phyloP scores from a whole-genome alignment of 2,797 vertebrate genomes.

The Periophthalmus magnuspinnatus region DNA sequence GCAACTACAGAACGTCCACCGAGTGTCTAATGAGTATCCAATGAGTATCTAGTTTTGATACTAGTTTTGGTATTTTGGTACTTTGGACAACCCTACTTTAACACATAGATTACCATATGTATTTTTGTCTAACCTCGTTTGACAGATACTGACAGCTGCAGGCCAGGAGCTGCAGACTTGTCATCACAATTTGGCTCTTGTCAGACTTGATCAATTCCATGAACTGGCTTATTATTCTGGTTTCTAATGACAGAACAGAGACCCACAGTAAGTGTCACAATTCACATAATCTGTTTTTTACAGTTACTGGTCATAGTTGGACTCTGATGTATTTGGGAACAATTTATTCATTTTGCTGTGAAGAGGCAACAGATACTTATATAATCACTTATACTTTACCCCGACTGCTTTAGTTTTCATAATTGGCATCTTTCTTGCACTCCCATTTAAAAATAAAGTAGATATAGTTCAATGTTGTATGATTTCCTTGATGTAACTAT shows the following conservation, averaged over 20 bases:
- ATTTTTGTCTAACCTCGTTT: neutral
- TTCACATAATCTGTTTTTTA: neutral
- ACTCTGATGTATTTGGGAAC: neutral
- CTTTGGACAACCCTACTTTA: neutral
- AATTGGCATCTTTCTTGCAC: neutral
- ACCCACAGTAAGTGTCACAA: neutral
- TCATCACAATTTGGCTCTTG: neutral
- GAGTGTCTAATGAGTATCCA: too few species aligned
- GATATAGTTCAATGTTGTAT: neutral
- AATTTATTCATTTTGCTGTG: neutral
- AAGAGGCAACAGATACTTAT: neutral
- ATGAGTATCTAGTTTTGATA: neutral
- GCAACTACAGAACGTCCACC: too few species aligned
- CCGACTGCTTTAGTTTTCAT: neutral
- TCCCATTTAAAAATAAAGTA: neutral
- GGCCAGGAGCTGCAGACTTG: neutral
- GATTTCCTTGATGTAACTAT: neutral
- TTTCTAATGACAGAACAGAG: neutral
- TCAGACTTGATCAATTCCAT: neutral
- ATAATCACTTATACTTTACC: neutral
- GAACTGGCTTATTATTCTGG: neutral
- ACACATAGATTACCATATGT: too few species aligned
- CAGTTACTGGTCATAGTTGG: neutral
- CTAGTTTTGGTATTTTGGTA: neutral
- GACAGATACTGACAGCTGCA: neutral